Percentiles rank a stretch among this genome's conserved stretches.
Conservation (phyloP, 2,797 vertebrate species). For the Hoplostethus atlanticus region DNA sequence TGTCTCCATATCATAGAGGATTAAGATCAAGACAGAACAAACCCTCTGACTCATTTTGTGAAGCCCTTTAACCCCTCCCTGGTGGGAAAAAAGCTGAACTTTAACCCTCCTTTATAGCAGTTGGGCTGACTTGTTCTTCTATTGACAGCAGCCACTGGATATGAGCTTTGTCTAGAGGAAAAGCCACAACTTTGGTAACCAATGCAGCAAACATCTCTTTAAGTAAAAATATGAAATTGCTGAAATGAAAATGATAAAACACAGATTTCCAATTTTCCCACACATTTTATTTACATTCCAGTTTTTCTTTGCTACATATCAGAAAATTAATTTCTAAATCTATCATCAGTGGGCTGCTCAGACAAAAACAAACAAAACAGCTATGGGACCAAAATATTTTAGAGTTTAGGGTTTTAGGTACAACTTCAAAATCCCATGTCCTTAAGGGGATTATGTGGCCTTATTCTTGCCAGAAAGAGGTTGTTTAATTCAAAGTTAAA, state of each 20-base stretch:
- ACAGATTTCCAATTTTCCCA: slow-evolving; percentile 80
- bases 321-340: slow-evolving; percentile 78
- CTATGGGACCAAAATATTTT: slow-evolving; percentile 15
- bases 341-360: slow-evolving; percentile 77
- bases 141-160: slow-evolving; percentile 43
- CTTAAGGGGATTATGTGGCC: slow-evolving; percentile 7
- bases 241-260: slow-evolving; percentile 10
- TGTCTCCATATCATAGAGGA: not conserved
- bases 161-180: slow-evolving; percentile 7
- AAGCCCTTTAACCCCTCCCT: slow-evolving; percentile 16
- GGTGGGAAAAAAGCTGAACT: slow-evolving; percentile 82
- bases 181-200: slow-evolving; percentile 5
- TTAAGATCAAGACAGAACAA: not conserved
- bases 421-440: slow-evolving; percentile 16
- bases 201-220: not conserved
- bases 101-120: slow-evolving; percentile 67
- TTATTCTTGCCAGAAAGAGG: slow-evolving; percentile 17
- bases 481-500: slow-evolving; percentile 15
- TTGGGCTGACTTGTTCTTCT: slow-evolving; percentile 36
- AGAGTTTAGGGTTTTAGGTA: slow-evolving; percentile 16
- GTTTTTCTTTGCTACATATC: slow-evolving; percentile 82
- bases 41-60: not conserved
- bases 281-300: slow-evolving; percentile 91
- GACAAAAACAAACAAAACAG: slow-evolving; percentile 57
- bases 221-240: not conserved